Conservation (phyloP, 2,888 invertebrate species). For the Pollenia labialis region DNA sequence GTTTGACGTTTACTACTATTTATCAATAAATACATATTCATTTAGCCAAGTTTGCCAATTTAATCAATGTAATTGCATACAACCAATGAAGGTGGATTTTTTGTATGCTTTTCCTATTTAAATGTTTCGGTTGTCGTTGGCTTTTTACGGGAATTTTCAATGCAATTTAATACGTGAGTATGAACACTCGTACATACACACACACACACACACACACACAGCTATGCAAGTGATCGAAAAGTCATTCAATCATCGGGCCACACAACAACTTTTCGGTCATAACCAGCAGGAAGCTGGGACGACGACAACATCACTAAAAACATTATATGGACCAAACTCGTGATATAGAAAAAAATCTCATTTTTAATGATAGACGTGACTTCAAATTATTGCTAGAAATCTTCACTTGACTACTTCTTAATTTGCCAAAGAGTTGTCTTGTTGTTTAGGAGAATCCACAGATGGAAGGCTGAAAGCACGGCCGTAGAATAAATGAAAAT, state of each 20-base stretch:
- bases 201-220: neutral
- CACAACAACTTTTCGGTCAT: slow-evolving; percentile 16
- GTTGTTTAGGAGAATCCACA: slow-evolving; percentile 15
- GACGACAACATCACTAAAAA: neutral
- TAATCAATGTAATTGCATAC: slow-evolving; percentile 72
- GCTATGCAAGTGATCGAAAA: slow-evolving; percentile 51
- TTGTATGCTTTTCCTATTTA: slow-evolving; percentile 1
- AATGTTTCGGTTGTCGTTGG: neutral
- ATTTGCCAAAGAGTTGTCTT: slow-evolving; percentile 66
- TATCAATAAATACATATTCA: slow-evolving; percentile 56
- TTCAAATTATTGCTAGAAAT: slow-evolving; percentile 73
- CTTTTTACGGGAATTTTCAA: neutral
- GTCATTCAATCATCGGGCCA: slow-evolving; percentile 63
- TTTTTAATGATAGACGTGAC: slow-evolving; percentile 73
- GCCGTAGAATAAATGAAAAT: neutral
- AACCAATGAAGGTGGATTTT: slow-evolving; percentile 51
- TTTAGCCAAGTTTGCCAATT: slow-evolving; percentile 65
- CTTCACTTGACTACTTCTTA: slow-evolving; percentile 71
- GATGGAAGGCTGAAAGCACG: neutral
- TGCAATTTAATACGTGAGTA: neutral
- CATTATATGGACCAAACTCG: neutral
- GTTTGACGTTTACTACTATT: slow-evolving; percentile 31
- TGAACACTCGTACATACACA: neutral
- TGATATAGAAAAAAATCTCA: slow-evolving; percentile 50
- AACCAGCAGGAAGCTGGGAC: slow-evolving; percentile 39